Evolutionary conservation across 2,888 invertebrate species (phyloP).

Genomic region (Acrobasis suavella): DNA sequence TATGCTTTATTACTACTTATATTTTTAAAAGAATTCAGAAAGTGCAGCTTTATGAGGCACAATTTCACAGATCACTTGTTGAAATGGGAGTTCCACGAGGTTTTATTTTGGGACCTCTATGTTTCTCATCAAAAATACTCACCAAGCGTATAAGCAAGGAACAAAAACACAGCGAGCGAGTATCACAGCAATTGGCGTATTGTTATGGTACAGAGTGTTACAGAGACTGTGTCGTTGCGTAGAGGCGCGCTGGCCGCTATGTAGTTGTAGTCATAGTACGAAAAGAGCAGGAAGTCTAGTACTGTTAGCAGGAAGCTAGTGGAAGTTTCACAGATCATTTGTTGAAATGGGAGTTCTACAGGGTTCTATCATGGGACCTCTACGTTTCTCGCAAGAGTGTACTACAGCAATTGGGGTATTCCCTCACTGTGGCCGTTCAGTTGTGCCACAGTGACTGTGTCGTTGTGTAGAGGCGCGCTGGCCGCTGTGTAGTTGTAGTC

Average conservation of each 20-base stretch:
- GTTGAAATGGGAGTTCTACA: background rate
- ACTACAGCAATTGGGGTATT: conserved; percentile 94
- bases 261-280: conserved; percentile 94
- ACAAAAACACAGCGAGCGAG: conserved; percentile 92
- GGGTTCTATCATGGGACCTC: background rate
- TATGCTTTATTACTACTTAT: background rate
- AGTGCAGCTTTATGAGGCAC: background rate
- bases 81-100: background rate
- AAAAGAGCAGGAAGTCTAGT: conserved; percentile 91
- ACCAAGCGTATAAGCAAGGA: conserved; percentile 98
- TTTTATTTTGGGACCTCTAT: conserved; percentile 1
- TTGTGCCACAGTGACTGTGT: conserved; percentile 50
- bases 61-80: background rate
- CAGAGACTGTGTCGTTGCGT: conserved; percentile 55
- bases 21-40: background rate
- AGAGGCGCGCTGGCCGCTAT: conserved; percentile 85
- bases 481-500: conserved; percentile 94
- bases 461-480: conserved; percentile 70
- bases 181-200: conserved; percentile 95
- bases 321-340: conserved; percentile 88
- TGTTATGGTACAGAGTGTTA: conserved; percentile 45
- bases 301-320: conserved; percentile 96
- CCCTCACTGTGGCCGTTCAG: conserved; percentile 60
- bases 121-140: conserved; percentile 47
- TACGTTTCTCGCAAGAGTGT: conserved; percentile 84